Base-by-base conservation (phyloP, 2,797 vertebrate species). In the Myotis planiceps region DNA sequence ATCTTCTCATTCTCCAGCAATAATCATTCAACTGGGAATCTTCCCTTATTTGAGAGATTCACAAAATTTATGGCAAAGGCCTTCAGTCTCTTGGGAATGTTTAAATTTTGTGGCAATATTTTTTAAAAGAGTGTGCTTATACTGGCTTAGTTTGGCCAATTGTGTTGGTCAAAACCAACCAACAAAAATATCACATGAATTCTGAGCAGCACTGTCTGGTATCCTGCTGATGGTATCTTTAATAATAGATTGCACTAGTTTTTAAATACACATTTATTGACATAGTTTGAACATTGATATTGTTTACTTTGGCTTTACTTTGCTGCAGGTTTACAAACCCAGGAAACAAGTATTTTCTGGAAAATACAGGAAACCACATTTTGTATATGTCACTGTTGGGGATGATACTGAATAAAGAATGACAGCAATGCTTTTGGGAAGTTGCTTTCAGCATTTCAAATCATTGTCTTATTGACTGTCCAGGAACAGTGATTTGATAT, bases 321-420 rank as follows among this genome's bases (percentile, higher is more conserved):
- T 85, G 49, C 7, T 32, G 2, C 8, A n/a, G 8, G 21, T 49
- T 92, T 90, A 82, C 29, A 81, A 65, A 81, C 58, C 9, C 15
- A 58, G 55, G 71, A 60, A 92, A 94, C 42, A 95, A 94, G 93
- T 84, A 19, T 60, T 23, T 78, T 90, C 51, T 79, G 45, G 37
- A 79, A 93, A 93, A 51, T 34, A 53, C 7, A 60, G n/a, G 16
- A 93, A 84, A 89, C 6, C 1, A 23, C 49, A 78, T 88, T 92
- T 84, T 87, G 72, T 80, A 25, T 65, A 37, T 93, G 72, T 88
- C 87, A 71, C 55, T 69, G 6, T 29, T 86, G 58, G 68, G 39
- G 19, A 69, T 37, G 63, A 89, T 87, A 49, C 13, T 71, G 89
- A 75, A 92, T 82, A 60, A 92, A 96, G 19, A 86, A 93, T 53